Base-by-base conservation (phyloP, 1,140 invertebrate species). In the Orchestia grillus region DNA sequence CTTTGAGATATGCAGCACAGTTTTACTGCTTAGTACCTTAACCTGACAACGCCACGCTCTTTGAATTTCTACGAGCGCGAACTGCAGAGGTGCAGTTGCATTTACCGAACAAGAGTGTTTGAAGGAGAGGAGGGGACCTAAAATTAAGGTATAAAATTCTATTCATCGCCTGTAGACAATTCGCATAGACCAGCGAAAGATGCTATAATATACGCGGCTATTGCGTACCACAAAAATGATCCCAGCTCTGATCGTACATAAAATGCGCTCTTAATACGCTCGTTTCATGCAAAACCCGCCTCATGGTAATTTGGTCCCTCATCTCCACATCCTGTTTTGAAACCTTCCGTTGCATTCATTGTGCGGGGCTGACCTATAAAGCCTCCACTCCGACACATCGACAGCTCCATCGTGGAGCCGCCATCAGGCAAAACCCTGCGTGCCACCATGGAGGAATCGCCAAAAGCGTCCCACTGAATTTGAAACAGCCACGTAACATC, bases 261-360 rank as follows among this genome's bases (percentile, higher is more conserved):
- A 19, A 77, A 77, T 77, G 36, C 36, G 62, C 36, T 23, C 62
- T 77, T 77, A 77, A 77, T 77, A 77, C 28, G 28, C 15, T 77
- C 15, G 3, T 77, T 77, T 77, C 62, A 77, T 77, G 62, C 62
- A 77, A 77, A 77, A 77, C 1, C 3, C 3, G 62, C 62, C 62
- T 28, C 28, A 36, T 77, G 28, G 62, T 36, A 77, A 36, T 28
- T 19, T 1, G 62, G 28, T 77, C 62, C 62, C 62, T 77, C 11
- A 77, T 77, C 62, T 77, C 62, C 62, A 77, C 62, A 77, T 77
- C 62, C 62, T 77, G 62, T 77, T 77, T 77, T 77, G 62, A 77
- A 77, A 77, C 15, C 28, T 77, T 77, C 62, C 62, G 62, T 36
- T 77, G 62, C 11, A 28, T 36, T 15, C 62, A 77, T 77, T 77